Conservation (phyloP, 2,797 vertebrate genomes). For the Manis javanica region DNA sequence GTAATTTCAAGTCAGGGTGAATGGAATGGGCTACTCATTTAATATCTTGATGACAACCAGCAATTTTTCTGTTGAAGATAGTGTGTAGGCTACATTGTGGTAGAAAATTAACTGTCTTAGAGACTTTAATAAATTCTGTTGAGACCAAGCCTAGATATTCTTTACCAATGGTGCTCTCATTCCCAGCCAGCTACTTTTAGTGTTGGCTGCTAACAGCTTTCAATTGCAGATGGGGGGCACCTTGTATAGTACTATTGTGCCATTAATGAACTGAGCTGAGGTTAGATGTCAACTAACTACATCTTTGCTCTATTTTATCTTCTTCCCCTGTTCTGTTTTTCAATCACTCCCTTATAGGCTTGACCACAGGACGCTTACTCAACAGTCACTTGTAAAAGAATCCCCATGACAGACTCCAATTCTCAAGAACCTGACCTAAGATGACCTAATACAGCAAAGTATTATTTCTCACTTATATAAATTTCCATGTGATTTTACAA, state of each 20-base stretch:
- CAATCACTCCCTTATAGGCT: neutral
- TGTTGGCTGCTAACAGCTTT: neutral
- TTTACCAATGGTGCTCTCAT: neutral
- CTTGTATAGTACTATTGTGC: neutral
- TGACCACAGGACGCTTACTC: neutral
- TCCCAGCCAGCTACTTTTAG: accelerated
- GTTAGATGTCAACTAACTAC: neutral
- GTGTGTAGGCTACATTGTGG: neutral
- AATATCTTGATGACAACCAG: neutral
- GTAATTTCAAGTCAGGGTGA: neutral
- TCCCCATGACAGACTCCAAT: neutral
- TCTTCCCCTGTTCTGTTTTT: neutral
- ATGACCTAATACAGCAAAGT: neutral
- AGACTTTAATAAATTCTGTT: neutral
- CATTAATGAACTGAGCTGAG: neutral
- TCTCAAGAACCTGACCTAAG: neutral
- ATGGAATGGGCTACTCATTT: neutral
- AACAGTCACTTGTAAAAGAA: neutral
- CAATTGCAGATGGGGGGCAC: neutral
- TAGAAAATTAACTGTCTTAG: neutral
- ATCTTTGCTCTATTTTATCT: neutral
- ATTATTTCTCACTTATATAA: neutral
- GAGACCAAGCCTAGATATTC: neutral
- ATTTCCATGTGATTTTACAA: neutral
- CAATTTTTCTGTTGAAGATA: neutral